Base-by-base conservation (phyloP, 2,888 invertebrate genomes). In the Pollenia angustigena region DNA sequence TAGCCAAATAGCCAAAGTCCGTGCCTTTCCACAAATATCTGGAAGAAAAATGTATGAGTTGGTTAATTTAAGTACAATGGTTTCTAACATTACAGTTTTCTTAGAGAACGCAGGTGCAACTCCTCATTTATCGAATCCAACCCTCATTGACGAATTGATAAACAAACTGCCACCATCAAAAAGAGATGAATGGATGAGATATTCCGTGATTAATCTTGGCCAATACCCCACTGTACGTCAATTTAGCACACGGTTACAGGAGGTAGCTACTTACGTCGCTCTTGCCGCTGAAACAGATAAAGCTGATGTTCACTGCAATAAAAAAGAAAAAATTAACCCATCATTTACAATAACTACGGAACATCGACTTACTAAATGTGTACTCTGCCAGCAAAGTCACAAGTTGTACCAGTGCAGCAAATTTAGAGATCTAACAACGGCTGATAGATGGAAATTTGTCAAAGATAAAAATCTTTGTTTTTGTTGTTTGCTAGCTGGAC, bases 241-340 rank as follows among this genome's bases (percentile, higher is more conserved):
- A 16, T 81, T 74, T 6, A 81, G 74, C 4, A 8, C 14, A 40
- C 74, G 81, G 74, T 12, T 81, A 40, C 72, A 66, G 1, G 68
- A 83, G n/a, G 78, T 78, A 14, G 83, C 83, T 1, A 83, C 72
- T 66, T 83, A 71, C 11, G 16, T 83, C 12, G 11, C 76, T 10
- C 40, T 78, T 1, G 71, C 71, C 16, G n/a, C 40, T n/a, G 83
- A 79, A 16, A 18, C 72, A 3, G 56, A 54, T 0, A 60, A 52
- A 16, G 42, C 1, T 54, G 76, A 81, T 58, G 48, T 16, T 18
- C 0, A 18, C 16, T 42, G n/a, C 6, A 58, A 4, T 32, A 74
- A 40, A 62, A 76, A 76, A 3, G 69, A 76, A 2, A 76, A 48
- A 56, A 62, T 54, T 1, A 82, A 71, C 40, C 71, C 69, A 62